These are phyloP conservation scores for Microctenopoma lineatum DNA, from an alignment of 2,797 vertebrate genomes.

Conservation along the genomic window DNA sequence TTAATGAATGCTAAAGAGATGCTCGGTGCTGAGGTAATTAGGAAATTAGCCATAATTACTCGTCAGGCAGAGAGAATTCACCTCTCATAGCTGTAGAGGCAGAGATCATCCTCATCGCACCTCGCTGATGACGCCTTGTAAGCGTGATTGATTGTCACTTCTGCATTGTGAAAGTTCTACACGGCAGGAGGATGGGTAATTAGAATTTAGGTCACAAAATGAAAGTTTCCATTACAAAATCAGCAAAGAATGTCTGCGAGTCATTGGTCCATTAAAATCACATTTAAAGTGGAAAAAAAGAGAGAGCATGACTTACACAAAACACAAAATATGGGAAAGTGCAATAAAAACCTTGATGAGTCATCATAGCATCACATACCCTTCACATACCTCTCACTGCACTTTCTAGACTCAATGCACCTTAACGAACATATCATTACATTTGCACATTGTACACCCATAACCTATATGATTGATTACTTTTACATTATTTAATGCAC, in stretches of 20 bases:
- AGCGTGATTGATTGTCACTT: conserved; percentile 79
- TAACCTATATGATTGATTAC: too few relatives aligned
- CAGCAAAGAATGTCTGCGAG: background rate
- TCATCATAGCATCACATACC: too few relatives aligned
- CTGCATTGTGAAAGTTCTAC: conserved; percentile 56
- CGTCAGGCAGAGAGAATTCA: conserved; percentile 72
- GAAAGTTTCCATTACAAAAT: conserved; percentile 41
- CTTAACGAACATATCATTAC: too few relatives aligned
- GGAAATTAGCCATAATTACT: conserved; percentile 82
- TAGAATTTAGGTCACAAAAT: conserved; percentile 38
- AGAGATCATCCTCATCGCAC: conserved; percentile 63
- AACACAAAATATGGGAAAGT: conserved; percentile 24
- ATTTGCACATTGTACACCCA: too few relatives aligned
- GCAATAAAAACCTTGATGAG: conserved; percentile 32
- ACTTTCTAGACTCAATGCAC: too few relatives aligned
- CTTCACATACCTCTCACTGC: too few relatives aligned
- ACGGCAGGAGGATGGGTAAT: conserved; percentile 20
- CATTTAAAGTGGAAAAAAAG: conserved; percentile 6
- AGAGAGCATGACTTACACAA: conserved; percentile 1
- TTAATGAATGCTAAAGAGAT: conserved; percentile 81
- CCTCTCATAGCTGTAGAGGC: conserved; percentile 64
- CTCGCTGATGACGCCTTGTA: conserved; percentile 67
- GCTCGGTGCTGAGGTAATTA: conserved; percentile 77
- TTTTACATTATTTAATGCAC: too few relatives aligned
- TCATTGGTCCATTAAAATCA: conserved; percentile 28